Base-by-base conservation (phyloP, 2,888 invertebrate genomes). In the Pandemis cinnamomeana region DNA sequence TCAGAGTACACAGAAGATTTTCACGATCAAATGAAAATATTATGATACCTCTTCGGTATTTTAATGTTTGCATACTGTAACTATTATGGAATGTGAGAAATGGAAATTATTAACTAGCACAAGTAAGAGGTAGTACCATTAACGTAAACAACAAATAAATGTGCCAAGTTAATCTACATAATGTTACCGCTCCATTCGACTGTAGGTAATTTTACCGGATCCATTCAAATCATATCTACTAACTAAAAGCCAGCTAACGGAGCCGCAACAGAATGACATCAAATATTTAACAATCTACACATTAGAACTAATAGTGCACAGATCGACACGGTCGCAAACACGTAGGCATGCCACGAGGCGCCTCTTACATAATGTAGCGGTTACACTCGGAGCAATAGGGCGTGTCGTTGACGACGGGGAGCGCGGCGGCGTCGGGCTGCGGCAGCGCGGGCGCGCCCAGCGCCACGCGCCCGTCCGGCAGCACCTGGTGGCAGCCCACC, bases 341-440 rank as follows among this genome's bases (percentile, higher is more conserved):
- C 91, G 90, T 88, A 89, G 91, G 88, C 93, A 93, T 90, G 87
- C 89, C 85, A 84, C 82, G 84, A 83, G 86, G 83, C 87, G 91
- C 92, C 95, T 96, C 97, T 97, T 96, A 98, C 98, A 97, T 96
- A 91, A 98, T 97, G 87, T 96, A 95, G 91, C 97, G 96, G 93
- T 97, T 97, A 95, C 98, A 98, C 87, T 97, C 97, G 87, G 96
- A 96, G 95, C 98, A 98, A 90, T 95, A 94, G 76, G 96, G 96
- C 81, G 95, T 93, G 86, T 95, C 93, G 93, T 92, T 91, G 91
- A 95, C 93, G 83, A 94, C 90, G 79, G 91, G 91, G 83, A 87
- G 89, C 77, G 86, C 81, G 78, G 85, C 89, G 78, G 85, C 81
- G 84, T 83, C 67, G 73, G 77, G 85, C 80, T 78, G 81, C 48